Percentiles rank a stretch among this genome's conserved stretches.
phyloP scores from a whole-genome alignment of 2,888 invertebrate species.

The Blastobasis adustella region DNA sequence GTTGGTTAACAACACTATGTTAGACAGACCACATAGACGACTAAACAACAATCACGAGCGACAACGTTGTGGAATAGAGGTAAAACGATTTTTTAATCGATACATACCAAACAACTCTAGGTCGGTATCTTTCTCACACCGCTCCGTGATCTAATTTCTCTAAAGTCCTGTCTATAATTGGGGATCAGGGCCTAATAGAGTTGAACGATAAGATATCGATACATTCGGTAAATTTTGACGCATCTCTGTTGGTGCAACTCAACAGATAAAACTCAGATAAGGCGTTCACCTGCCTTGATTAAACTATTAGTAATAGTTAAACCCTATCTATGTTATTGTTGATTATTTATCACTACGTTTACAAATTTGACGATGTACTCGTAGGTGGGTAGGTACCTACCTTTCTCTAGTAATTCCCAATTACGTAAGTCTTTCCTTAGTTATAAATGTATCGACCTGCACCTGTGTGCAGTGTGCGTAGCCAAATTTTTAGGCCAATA shows the following conservation, averaged over 20 bases:
- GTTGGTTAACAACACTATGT: too few species aligned
- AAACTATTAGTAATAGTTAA: constrained; percentile 30
- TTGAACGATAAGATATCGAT: constrained; percentile 45
- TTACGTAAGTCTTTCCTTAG: too few species aligned
- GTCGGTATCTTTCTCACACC: constrained; percentile 36
- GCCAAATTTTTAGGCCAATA: too few species aligned
- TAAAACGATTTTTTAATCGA: constrained; percentile 17
- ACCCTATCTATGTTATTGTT: constrained; percentile 16
- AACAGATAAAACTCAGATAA: constrained; percentile 22
- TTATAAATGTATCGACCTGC: too few species aligned
- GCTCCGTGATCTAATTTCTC: constrained; percentile 36
- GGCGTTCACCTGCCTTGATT: constrained; percentile 25
- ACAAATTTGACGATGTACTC: too few species aligned
- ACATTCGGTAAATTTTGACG: constrained; percentile 22
- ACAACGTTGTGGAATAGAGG: too few species aligned
- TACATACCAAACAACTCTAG: constrained; percentile 30
- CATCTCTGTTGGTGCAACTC: constrained; percentile 28
- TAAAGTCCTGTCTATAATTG: constrained; percentile 36
- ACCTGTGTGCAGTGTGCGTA: too few species aligned
- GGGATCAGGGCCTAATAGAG: constrained; percentile 33
- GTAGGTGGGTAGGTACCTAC: too few species aligned
- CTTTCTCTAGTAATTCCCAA: too few species aligned
- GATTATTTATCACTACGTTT: too few species aligned
- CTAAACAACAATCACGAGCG: too few species aligned
- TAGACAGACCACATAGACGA: too few species aligned